phyloP scores from a whole-genome alignment of 2,797 vertebrate species.

The Staurois parvus region DNA sequence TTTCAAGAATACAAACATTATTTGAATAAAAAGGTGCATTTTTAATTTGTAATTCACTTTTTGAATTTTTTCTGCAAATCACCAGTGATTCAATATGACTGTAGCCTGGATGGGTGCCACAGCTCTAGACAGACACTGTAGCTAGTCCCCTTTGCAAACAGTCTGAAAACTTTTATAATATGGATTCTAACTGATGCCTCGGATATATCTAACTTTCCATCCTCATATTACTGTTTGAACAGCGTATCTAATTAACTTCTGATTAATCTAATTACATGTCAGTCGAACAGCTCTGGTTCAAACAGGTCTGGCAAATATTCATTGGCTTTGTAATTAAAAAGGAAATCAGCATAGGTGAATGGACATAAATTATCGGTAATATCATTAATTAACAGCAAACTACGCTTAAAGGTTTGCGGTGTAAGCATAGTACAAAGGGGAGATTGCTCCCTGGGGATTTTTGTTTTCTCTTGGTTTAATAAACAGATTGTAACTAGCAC shows the following conservation, averaged over 20 bases:
- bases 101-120: background rate
- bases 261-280: conserved; percentile 51
- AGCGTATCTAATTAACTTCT: conserved; percentile 43
- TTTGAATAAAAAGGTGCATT: too few relatives aligned
- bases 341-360: conserved; percentile 19
- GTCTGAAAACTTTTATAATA: background rate
- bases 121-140: background rate
- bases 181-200: background rate
- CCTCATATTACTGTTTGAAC: conserved; percentile 38
- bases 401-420: conserved; percentile 4
- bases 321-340: conserved; percentile 43
- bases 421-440: conserved; percentile 27
- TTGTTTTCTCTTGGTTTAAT: background rate
- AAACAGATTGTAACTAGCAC: background rate
- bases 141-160: background rate
- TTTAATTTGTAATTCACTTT: too few relatives aligned
- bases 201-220: conserved; percentile 17
- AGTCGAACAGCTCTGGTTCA: conserved; percentile 44
- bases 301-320: conserved; percentile 32
- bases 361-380: conserved; percentile 40
- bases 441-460: background rate
- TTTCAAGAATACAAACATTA: too few relatives aligned
- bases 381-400: conserved; percentile 33
- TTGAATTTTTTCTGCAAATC: too few relatives aligned
- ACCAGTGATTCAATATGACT: too few relatives aligned